phyloP scores from a whole-genome alignment of 2,888 invertebrate species.

The Thysanoteuthis rhombus region DNA sequence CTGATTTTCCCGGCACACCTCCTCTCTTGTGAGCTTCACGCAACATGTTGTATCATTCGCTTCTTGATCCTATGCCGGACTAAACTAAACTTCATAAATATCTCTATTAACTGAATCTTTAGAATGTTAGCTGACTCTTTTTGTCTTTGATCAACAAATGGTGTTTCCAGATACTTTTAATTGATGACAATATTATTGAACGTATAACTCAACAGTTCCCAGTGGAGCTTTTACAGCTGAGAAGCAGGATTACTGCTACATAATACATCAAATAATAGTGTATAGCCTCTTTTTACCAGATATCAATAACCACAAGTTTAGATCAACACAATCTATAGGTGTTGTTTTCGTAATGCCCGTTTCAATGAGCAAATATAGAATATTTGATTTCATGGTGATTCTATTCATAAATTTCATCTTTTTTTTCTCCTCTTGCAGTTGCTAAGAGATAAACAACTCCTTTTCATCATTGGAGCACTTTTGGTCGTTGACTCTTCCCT shows the following conservation, averaged over 20 bases:
- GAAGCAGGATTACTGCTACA: background rate
- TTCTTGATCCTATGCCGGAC: too few relatives aligned
- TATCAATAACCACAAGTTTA: too few relatives aligned
- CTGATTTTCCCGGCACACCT: too few relatives aligned
- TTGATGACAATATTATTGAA: background rate
- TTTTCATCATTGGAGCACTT: slow-evolving; percentile 83
- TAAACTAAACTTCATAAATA: background rate
- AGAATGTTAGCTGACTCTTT: background rate
- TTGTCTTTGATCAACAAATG: background rate
- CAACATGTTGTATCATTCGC: too few relatives aligned
- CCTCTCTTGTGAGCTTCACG: too few relatives aligned
- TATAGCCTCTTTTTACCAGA: too few relatives aligned
- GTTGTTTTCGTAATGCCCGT: too few relatives aligned
- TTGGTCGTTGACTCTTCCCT: slow-evolving; percentile 85
- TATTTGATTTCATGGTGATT: too few relatives aligned
- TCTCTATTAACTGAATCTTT: background rate
- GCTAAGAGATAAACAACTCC: slow-evolving; percentile 88
- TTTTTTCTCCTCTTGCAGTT: slow-evolving; percentile 70
- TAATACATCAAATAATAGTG: background rate
- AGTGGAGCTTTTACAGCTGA: background rate
- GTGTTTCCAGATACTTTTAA: background rate
- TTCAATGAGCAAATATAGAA: too few relatives aligned
- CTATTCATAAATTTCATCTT: background rate
- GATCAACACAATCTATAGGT: too few relatives aligned
- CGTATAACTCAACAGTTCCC: background rate